Base-by-base conservation (phyloP, 2,113 vertebrate genomes). In the Malurus melanocephalus region DNA sequence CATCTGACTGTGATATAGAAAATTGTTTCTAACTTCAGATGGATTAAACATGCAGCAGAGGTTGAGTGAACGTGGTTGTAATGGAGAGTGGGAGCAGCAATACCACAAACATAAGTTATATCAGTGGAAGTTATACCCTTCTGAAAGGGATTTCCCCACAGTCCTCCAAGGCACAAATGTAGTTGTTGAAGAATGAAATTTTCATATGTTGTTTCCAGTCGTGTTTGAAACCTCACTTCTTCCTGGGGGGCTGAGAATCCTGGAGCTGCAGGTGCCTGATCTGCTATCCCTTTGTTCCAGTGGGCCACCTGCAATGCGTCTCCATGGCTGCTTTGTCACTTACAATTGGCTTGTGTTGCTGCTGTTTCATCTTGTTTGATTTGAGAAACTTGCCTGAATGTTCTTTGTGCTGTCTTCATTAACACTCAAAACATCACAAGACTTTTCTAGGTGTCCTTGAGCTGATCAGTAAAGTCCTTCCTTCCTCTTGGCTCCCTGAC, bases 41-140 rank as follows among this genome's bases (percentile, higher is more conserved):
- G 26, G 33, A 59, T 87, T 75, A 61, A 76, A 11, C 51, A 68
- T 52, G 61, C 73, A 72, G 48, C 32, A 61, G 46, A 71, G 55
- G 43, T 7, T 59, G 51, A 75, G 51, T 0, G 0, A 85, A 84
- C 0, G 1, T 65, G 71, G 35, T 13, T 49, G 62, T n/a, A 79
- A 78, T 42, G 66, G 27, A 76, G 45, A 65, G 15, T 8, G 21
- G 10, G 19, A 53, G 53, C 62, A 68, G 45, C n/a, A 72, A 33
- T 46, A 56, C 23, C 6, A 27, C 49, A 72, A 56, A 56, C 19
- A 0, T 10, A 62, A 71, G 17, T 53, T 75, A 5, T 2, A 5
- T 28, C 3, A 0, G 23, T 26, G n/a, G 42, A 22, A 40, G 30
- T 21, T 28, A 13, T 12, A 15, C 11, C 13, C 59, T 42, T 69